Evolutionary conservation across 2,113 vertebrate species (phyloP).

Genomic region (Vicugna pacos): DNA sequence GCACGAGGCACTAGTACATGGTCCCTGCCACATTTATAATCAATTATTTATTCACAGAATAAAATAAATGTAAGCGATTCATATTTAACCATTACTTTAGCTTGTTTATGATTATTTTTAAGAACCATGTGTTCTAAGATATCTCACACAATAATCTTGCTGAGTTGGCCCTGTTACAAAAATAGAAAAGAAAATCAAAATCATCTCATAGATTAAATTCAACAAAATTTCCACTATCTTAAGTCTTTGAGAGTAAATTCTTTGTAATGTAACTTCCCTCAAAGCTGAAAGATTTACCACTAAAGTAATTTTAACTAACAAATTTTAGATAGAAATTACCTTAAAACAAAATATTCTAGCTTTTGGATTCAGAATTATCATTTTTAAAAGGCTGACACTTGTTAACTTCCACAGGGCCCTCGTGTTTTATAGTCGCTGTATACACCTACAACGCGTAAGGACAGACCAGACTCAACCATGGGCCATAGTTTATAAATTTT

Average conservation of each 20-base stretch:
- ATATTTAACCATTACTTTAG: neutral
- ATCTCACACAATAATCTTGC: neutral
- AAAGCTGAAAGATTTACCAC: conserved; percentile 15
- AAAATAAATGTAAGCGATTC: neutral
- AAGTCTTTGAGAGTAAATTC: neutral
- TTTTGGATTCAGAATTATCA: neutral
- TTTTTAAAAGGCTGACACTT: neutral
- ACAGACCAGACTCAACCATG: neutral
- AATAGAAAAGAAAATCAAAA: neutral
- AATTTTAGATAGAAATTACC: neutral
- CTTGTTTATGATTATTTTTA: conserved; percentile 13
- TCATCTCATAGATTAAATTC: neutral
- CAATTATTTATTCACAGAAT: conserved; percentile 2
- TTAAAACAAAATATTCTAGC: neutral
- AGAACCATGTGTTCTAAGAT: neutral
- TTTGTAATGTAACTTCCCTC: neutral
- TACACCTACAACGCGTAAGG: neutral
- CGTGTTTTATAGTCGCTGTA: neutral
- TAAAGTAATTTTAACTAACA: conserved; percentile 27
- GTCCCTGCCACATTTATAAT: neutral
- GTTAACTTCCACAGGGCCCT: neutral
- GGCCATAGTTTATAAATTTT: neutral
- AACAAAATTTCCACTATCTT: neutral
- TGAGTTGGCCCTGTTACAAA: neutral
- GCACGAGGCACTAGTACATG: neutral